A percentile compares a stretch with the other conserved stretches of the same genome.
These are phyloP conservation scores for Chaetodon trifasciatus DNA, from an alignment of 2,797 vertebrate species.

Conservation along the genomic window DNA sequence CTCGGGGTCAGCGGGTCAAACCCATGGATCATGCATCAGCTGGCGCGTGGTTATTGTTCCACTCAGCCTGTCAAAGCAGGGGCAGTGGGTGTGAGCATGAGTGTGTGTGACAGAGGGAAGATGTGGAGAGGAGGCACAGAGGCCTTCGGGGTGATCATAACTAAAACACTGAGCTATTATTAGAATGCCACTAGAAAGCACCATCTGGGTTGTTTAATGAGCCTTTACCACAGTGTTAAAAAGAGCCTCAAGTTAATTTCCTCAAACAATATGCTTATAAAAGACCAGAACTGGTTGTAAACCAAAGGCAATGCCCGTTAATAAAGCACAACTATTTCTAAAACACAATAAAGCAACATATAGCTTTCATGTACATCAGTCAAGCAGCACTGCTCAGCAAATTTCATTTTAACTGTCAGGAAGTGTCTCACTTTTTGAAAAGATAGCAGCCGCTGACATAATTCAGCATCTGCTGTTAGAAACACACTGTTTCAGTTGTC, in stretches of 20 bases:
- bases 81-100: constrained; percentile 58
- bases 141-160: constrained; percentile 75
- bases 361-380: background rate
- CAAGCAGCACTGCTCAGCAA: background rate
- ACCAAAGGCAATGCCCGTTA: constrained; percentile 54
- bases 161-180: constrained; percentile 82
- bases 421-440: constrained; percentile 5
- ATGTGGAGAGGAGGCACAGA: constrained; percentile 59
- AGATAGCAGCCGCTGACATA: background rate
- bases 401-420: background rate
- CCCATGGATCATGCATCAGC: constrained; percentile 84
- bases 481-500: background rate
- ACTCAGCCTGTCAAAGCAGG: constrained; percentile 71
- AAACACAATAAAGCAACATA: constrained; percentile 16
- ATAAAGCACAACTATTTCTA: constrained; percentile 28
- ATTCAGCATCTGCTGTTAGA: background rate
- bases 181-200: constrained; percentile 79
- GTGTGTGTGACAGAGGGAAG: constrained; percentile 63
- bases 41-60: constrained; percentile 83
- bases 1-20: constrained; percentile 82
- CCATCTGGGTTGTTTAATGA: constrained; percentile 85
- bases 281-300: constrained; percentile 68
- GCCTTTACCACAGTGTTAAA: constrained; percentile 74
- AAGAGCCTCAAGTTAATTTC: constrained; percentile 79
- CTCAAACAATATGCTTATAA: constrained; percentile 78